These are phyloP conservation scores for Okapia johnstoni DNA, from an alignment of 2,113 vertebrate genomes.

Conservation along the genomic window DNA sequence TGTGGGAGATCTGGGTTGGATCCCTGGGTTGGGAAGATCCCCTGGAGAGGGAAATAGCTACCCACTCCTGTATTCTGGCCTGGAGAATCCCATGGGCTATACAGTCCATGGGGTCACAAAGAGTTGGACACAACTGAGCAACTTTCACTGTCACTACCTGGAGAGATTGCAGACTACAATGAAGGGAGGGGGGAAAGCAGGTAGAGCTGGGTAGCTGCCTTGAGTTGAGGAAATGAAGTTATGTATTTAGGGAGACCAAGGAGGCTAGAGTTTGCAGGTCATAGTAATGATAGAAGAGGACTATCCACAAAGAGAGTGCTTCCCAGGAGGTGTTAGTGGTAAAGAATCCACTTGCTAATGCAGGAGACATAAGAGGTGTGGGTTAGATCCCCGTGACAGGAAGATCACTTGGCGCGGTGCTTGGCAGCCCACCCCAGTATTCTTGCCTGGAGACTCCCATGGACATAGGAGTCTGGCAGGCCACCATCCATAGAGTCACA, in stretches of 20 bases:
- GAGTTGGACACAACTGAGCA: background rate
- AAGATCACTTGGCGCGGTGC: background rate
- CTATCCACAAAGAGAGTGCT: background rate
- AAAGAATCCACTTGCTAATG: background rate
- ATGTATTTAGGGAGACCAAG: background rate
- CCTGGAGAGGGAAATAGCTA: background rate
- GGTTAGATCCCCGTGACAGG: background rate
- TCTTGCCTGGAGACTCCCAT: background rate
- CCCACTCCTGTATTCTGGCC: background rate
- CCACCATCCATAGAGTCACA: background rate
- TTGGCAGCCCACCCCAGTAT: background rate
- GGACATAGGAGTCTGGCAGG: background rate
- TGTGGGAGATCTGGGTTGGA: background rate
- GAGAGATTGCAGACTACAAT: background rate
- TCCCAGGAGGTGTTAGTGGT: background rate
- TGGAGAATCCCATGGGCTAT: background rate
- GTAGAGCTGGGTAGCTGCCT: too few relatives aligned
- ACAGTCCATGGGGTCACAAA: background rate
- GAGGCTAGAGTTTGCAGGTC: background rate
- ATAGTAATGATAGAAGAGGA: background rate
- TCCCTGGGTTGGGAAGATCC: background rate
- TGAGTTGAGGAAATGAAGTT: background rate
- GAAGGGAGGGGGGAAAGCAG: background rate
- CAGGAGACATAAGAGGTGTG: background rate
- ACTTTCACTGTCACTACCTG: background rate